A percentile compares a stretch with the other conserved stretches of the same genome.
phyloP scores from a whole-genome alignment of 2,797 vertebrate species.

The Tympanoctomys barrerae region DNA sequence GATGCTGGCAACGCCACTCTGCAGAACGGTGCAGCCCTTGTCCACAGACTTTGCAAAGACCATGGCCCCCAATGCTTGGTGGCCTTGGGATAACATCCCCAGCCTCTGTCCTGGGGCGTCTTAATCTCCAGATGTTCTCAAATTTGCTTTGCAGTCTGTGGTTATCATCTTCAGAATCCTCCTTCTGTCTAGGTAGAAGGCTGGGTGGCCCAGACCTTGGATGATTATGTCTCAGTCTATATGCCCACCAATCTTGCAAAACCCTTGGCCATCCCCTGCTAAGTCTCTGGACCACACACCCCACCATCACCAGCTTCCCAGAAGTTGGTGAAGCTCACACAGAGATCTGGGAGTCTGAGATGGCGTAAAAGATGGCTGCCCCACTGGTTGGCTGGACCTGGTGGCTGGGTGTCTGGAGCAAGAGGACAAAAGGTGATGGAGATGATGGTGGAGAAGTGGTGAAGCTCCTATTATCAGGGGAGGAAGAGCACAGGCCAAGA shows the following conservation, averaged over 20 bases:
- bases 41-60: neutral
- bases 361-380: neutral
- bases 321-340: neutral
- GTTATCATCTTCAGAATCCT: neutral
- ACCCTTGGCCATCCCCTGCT: neutral
- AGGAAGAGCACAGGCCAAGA: neutral
- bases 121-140: neutral
- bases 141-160: neutral
- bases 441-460: neutral
- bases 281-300: neutral
- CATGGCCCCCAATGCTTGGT: neutral
- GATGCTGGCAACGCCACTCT: neutral
- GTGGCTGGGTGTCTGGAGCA: neutral
- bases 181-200: neutral
- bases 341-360: neutral
- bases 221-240: neutral
- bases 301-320: neutral
- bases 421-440: neutral
- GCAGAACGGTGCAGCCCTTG: neutral
- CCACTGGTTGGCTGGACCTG: neutral
- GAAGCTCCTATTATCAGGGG: neutral
- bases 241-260: neutral
- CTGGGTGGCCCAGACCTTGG: neutral
- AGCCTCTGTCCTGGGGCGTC: neutral
- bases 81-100: neutral